Conservation (phyloP, 2,113 vertebrate genomes). For the Picathartes gymnocephalus region DNA sequence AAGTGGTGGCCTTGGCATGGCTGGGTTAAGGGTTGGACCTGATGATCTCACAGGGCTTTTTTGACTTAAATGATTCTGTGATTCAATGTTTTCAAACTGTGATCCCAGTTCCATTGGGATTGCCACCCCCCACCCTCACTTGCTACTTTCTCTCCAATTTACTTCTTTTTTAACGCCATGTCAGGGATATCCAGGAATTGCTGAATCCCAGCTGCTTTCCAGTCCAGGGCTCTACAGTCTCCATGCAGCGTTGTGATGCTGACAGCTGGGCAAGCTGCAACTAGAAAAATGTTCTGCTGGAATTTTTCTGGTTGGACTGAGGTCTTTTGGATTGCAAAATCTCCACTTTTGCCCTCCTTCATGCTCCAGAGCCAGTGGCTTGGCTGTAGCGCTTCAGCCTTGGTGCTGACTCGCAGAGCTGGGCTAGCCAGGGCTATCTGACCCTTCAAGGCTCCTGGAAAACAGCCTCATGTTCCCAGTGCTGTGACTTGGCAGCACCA, state of each 20-base stretch:
- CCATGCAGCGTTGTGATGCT: accelerated
- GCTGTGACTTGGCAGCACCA: neutral
- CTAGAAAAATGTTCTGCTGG: neutral
- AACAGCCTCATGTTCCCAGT: neutral
- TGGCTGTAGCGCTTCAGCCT: neutral
- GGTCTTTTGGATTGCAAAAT: neutral
- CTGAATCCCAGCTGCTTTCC: neutral
- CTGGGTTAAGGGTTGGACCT: neutral
- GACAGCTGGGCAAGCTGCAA: neutral
- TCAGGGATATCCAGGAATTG: neutral
- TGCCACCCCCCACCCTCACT: neutral
- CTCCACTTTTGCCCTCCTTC: neutral
- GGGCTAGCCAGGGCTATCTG: neutral
- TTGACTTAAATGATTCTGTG: neutral
- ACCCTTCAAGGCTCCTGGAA: neutral
- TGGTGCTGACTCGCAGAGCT: accelerated
- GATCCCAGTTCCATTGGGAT: neutral
- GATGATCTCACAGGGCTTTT: neutral
- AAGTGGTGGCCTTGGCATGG: neutral
- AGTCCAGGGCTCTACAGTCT: accelerated
- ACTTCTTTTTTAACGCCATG: accelerated
- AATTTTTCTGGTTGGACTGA: neutral
- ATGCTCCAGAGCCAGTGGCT: neutral
- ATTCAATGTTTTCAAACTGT: neutral
- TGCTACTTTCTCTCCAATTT: neutral